phyloP scores from a whole-genome alignment of 2,888 invertebrate genomes.

The Gastrophysa polygoni region DNA sequence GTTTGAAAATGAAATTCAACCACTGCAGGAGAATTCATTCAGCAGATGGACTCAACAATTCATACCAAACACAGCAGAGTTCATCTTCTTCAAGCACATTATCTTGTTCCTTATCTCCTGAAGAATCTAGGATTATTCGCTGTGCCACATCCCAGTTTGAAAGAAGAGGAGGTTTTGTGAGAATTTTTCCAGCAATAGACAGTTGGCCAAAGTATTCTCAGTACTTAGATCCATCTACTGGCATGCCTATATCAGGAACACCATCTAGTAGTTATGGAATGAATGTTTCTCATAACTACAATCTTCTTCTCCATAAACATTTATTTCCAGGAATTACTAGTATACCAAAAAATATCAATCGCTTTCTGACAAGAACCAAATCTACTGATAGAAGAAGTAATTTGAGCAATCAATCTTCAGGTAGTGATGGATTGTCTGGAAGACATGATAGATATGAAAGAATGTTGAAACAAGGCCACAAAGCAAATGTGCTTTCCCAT shows the following conservation, averaged over 20 bases:
- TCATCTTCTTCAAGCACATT: slow-evolving; percentile 46
- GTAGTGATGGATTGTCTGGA: slow-evolving; percentile 22
- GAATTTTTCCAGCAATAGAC: slow-evolving; percentile 89
- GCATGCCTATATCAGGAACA: slow-evolving; percentile 72
- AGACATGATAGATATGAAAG: slow-evolving; percentile 58
- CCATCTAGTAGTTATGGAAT: slow-evolving; percentile 65
- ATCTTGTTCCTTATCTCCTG: slow-evolving; percentile 65
- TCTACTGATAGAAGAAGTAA: neutral
- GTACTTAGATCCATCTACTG: slow-evolving; percentile 78
- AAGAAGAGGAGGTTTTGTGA: slow-evolving; percentile 84
- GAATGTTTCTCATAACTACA: slow-evolving; percentile 74
- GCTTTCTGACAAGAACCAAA: neutral
- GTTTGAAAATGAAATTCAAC: slow-evolving; percentile 51
- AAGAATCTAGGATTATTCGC: slow-evolving; percentile 79
- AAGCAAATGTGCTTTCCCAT: slow-evolving; percentile 52
- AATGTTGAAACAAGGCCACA: slow-evolving; percentile 55
- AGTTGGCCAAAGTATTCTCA: slow-evolving; percentile 84
- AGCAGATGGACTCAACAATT: slow-evolving; percentile 67
- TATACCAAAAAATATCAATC: neutral
- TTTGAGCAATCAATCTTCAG: neutral
- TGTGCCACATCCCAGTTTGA: slow-evolving; percentile 79
- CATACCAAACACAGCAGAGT: slow-evolving; percentile 49
- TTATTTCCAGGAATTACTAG: slow-evolving; percentile 67
- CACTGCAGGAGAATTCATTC: slow-evolving; percentile 74
- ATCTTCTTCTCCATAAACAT: slow-evolving; percentile 76